Percentiles rank a stretch among this genome's conserved stretches.
phyloP scores from a whole-genome alignment of 92 coral and sea anemone genomes.

The Epizoanthus scotinus region DNA sequence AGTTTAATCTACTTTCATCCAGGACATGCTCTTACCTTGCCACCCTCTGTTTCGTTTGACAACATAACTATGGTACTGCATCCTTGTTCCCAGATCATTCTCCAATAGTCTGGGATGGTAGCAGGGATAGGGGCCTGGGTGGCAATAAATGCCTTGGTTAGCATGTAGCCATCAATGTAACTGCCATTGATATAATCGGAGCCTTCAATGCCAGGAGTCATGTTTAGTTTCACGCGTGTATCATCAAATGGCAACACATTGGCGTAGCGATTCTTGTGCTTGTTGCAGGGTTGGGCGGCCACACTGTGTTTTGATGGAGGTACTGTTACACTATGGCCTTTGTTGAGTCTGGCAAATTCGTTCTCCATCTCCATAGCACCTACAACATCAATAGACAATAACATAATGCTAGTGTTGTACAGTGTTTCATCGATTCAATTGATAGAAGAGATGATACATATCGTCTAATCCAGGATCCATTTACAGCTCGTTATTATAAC shows the following conservation, averaged over 20 bases:
- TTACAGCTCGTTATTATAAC: too few species aligned
- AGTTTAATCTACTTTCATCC: too few species aligned
- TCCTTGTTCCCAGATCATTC: conserved; percentile 96
- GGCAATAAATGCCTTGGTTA: conserved; percentile 82
- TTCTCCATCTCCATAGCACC: conserved; percentile 79
- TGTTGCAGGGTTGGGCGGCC: conserved; percentile 80
- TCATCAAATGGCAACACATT: conserved; percentile 93
- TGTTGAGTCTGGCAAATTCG: conserved; percentile 71
- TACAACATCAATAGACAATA: too few species aligned
- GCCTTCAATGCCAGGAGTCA: conserved; percentile 66
- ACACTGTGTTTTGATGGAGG: conserved; percentile 72
- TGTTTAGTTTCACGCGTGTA: conserved; percentile 67
- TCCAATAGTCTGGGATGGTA: conserved; percentile 94
- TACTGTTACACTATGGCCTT: conserved; percentile 58
- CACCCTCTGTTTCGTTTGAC: conserved; percentile 85
- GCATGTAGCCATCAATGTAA: conserved; percentile 92
- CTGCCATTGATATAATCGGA: conserved; percentile 53
- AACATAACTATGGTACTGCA: conserved; percentile 84
- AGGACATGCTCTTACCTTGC: conserved; percentile 64
- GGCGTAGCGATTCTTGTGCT: conserved; percentile 91
- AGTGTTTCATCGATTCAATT: conserved; percentile 57
- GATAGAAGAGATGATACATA: too few species aligned
- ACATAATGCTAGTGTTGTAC: conserved; percentile 69
- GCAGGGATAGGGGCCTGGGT: conserved; percentile 99
- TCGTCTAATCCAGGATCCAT: too few species aligned